Evolutionary conservation across 2,797 vertebrate genomes (phyloP).

Genomic region (Parambassis ranga): DNA sequence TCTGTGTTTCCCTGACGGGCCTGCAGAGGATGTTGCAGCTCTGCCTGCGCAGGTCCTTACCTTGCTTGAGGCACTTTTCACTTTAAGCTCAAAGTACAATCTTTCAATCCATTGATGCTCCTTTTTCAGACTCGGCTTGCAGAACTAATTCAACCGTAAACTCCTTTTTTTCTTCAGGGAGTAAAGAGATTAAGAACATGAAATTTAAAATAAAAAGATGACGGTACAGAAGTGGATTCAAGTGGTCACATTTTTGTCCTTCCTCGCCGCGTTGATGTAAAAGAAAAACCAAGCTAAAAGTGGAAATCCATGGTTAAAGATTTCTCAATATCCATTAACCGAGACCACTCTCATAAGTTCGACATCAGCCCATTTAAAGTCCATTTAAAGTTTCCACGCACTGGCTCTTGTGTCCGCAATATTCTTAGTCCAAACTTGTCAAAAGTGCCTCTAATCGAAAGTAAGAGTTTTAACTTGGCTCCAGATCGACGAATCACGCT

Average conservation of each 20-base stretch:
- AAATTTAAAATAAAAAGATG: conserved; percentile 3
- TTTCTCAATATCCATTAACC: conserved; percentile 23
- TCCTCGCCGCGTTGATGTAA: neutral
- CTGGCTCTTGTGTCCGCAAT: neutral
- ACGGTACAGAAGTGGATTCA: conserved; percentile 12
- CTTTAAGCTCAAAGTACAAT: conserved; percentile 40
- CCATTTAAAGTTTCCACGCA: conserved; percentile 61
- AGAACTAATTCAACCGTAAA: neutral
- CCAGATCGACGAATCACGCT: neutral
- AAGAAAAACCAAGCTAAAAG: conserved; percentile 12
- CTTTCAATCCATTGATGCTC: conserved; percentile 74
- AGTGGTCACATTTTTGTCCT: conserved; percentile 59
- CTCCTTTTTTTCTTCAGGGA: conserved; percentile 7
- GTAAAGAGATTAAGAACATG: neutral
- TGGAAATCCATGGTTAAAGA: conserved; percentile 4
- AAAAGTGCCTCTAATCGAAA: conserved; percentile 14
- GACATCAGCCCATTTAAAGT: conserved; percentile 47
- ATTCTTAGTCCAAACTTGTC: conserved; percentile 45
- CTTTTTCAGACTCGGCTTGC: neutral
- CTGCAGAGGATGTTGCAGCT: conserved; percentile 5
- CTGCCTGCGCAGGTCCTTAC: conserved; percentile 52
- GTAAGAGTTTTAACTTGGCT: neutral
- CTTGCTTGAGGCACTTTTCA: conserved; percentile 78
- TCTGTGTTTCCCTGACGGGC: neutral
- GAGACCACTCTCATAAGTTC: neutral